These are phyloP conservation scores for Malurus splendens DNA, from an alignment of 2,797 vertebrate genomes.

Conservation along the genomic window DNA sequence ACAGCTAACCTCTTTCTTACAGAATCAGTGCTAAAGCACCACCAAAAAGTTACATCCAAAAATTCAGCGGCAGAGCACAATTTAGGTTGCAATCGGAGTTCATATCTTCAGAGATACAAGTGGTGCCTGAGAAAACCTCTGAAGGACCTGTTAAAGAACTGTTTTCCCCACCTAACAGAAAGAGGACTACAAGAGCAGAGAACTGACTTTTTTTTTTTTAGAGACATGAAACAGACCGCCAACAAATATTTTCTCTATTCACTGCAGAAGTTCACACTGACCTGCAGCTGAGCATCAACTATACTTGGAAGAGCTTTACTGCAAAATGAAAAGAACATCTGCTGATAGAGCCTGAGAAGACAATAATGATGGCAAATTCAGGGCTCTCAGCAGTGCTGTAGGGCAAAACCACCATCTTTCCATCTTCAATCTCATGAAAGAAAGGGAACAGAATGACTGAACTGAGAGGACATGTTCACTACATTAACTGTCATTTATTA, in stretches of 20 bases:
- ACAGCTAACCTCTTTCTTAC: background rate
- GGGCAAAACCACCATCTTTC: background rate
- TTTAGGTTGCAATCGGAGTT: background rate
- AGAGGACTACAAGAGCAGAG: background rate
- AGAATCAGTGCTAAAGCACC: background rate
- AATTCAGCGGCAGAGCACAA: background rate
- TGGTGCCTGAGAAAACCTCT: background rate
- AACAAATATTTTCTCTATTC: background rate
- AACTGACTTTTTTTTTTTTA: background rate
- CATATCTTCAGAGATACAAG: background rate
- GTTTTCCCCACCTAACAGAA: background rate
- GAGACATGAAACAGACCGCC: background rate
- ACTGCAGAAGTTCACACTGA: background rate
- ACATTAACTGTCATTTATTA: background rate
- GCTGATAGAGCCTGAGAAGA: background rate
- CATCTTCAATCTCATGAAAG: background rate
- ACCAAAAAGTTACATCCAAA: background rate
- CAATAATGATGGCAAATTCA: rapidly evolving
- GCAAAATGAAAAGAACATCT: background rate
- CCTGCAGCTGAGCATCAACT: background rate
- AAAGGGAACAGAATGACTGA: background rate
- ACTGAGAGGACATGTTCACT: background rate
- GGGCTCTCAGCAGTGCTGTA: background rate
- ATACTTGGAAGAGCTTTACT: background rate
- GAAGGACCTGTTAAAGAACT: background rate